phyloP scores from a whole-genome alignment of 2,888 invertebrate genomes.

The Megastigmus dorsalis region DNA sequence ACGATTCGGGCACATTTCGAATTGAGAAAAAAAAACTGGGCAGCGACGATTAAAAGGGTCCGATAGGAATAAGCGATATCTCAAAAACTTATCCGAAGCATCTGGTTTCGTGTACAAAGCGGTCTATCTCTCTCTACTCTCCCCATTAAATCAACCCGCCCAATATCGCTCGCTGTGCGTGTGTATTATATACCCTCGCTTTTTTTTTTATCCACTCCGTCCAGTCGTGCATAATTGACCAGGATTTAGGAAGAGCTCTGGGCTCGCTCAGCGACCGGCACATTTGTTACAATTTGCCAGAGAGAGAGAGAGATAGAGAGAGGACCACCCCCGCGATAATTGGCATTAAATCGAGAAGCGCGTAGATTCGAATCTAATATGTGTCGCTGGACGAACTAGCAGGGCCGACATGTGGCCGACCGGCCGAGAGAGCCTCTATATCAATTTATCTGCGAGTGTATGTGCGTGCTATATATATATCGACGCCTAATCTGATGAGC shows the following conservation, averaged over 20 bases:
- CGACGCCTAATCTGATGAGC: conserved; percentile 52
- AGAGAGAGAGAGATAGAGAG: too few relatives aligned
- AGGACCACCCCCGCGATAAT: conserved; percentile 63
- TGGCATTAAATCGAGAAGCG: conserved; percentile 68
- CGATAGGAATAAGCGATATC: conserved; percentile 38
- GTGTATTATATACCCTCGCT: too few relatives aligned
- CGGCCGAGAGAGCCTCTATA: conserved; percentile 37
- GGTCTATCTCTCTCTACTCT: background rate
- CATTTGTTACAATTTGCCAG: conserved; percentile 67
- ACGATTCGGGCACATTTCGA: background rate
- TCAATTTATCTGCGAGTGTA: conserved; percentile 56
- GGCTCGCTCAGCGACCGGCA: conserved; percentile 2
- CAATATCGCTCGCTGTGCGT: background rate
- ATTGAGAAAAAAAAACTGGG: conserved; percentile 37
- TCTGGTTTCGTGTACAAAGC: conserved; percentile 31
- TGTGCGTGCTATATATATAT: background rate
- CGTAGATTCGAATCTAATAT: conserved; percentile 59
- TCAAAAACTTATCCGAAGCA: conserved; percentile 21
- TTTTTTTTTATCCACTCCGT: background rate
- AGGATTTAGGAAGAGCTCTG: conserved; percentile 47
- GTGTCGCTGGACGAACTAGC: too few relatives aligned
- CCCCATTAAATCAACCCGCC: background rate
- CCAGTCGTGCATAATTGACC: conserved; percentile 54
- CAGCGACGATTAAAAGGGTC: conserved; percentile 32
- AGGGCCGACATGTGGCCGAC: conserved; percentile 53